Evolutionary conservation across 2,797 vertebrate species (phyloP).

Genomic region (Coccyzus lansbergi): DNA sequence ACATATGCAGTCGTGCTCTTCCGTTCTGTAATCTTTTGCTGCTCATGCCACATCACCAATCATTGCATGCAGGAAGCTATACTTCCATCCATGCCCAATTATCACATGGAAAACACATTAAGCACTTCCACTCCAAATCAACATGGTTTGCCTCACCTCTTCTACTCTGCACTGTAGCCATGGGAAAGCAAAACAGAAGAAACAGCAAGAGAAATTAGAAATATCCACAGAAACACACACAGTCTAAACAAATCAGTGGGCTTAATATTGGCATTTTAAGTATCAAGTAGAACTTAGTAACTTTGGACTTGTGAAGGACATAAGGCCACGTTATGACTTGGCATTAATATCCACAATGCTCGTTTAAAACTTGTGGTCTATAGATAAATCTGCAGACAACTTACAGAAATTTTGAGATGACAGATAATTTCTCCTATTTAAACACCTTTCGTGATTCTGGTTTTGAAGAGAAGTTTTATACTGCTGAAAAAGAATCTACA

Average conservation of each 20-base stretch:
- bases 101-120: not conserved
- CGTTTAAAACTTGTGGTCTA: not conserved
- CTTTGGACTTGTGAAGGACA: not conserved
- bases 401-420: not conserved
- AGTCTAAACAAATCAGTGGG: not conserved
- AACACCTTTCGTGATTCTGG: not conserved
- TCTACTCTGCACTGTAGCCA: conserved; percentile 97
- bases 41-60: not conserved
- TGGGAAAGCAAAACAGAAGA: conserved; percentile 78
- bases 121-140: not conserved
- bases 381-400: not conserved
- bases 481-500: not conserved
- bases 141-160: conserved; percentile 88
- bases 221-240: conserved; percentile 22
- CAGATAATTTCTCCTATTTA: not conserved
- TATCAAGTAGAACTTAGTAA: not conserved
- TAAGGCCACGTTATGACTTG: too few species aligned
- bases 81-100: not conserved
- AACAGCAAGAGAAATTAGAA: conserved; percentile 74
- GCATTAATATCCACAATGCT: not conserved
- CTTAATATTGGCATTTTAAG: not conserved
- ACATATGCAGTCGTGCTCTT: not conserved
- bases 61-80: conserved; percentile 25
- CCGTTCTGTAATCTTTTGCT: not conserved
- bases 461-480: not conserved